Evolutionary conservation across 1,140 invertebrate genomes (phyloP).

Genomic region (Magallana angulata): DNA sequence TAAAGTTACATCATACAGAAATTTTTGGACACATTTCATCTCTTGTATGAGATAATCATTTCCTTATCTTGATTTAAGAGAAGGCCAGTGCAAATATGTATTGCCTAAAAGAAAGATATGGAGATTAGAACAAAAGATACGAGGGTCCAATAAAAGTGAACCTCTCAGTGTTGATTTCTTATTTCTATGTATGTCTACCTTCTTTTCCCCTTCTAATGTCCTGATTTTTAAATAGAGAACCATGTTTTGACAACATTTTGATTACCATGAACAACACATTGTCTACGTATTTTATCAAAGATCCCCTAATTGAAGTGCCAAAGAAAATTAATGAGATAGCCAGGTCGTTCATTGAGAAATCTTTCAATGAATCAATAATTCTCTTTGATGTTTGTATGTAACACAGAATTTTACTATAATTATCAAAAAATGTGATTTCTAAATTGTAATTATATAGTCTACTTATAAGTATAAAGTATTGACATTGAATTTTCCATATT

Average conservation of each 20-base stretch:
- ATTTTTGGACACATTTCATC: neutral
- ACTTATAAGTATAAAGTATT: too few relatives aligned
- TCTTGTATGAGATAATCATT: neutral
- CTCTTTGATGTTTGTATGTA: neutral
- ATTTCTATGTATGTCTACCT: too few relatives aligned
- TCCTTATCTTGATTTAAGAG: neutral
- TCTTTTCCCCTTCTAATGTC: too few relatives aligned
- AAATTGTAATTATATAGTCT: too few relatives aligned
- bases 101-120: neutral
- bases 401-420: too few relatives aligned
- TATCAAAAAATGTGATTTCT: too few relatives aligned
- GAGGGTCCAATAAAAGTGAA: neutral
- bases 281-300: neutral
- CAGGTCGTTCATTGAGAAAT: neutral
- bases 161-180: neutral
- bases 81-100: neutral
- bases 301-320: neutral
- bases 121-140: neutral
- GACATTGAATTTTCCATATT: too few relatives aligned
- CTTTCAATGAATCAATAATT: constrained; percentile 18
- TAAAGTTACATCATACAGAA: neutral
- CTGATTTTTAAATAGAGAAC: too few relatives aligned
- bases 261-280: too few relatives aligned
- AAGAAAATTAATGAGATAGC: too few relatives aligned
- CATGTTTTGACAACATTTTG: too few relatives aligned